These are phyloP conservation scores for Pterostichus madidus DNA, from an alignment of 2,888 invertebrate genomes.

Conservation along the genomic window DNA sequence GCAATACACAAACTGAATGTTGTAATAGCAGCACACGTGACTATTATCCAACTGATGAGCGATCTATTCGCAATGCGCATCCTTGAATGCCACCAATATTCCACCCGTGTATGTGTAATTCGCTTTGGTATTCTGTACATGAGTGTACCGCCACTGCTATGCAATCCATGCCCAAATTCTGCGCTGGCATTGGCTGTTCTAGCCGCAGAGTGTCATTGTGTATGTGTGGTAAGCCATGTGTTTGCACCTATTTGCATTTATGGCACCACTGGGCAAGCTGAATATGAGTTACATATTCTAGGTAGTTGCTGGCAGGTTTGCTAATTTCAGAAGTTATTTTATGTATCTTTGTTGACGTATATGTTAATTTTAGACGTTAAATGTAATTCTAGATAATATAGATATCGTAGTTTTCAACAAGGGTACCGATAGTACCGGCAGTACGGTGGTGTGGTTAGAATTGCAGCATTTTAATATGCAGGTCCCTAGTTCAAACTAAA, in stretches of 20 bases:
- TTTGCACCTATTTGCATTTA: constrained; percentile 51
- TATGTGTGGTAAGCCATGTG: constrained; percentile 16
- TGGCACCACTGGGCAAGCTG: constrained; percentile 21
- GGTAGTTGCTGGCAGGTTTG: background rate
- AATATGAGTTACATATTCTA: constrained; percentile 12
- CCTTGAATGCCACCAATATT: constrained; percentile 10
- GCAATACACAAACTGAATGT: background rate
- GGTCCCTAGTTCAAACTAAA: too few relatives aligned
- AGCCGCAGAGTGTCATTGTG: background rate
- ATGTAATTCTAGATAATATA: background rate
- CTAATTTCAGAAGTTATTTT: background rate
- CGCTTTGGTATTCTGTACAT: constrained; percentile 3
- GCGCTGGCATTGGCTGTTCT: background rate
- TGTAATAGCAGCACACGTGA: constrained; percentile 1
- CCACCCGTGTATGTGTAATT: background rate
- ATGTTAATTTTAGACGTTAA: background rate
- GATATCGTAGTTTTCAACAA: background rate
- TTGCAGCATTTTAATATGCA: too few relatives aligned
- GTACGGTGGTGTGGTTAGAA: too few relatives aligned
- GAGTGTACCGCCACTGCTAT: background rate
- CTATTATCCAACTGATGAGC: constrained; percentile 9
- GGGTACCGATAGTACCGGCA: too few relatives aligned
- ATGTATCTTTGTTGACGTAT: constrained; percentile 11
- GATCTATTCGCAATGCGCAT: constrained; percentile 4
- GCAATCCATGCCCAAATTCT: constrained; percentile 21